Conservation (phyloP, 2,113 vertebrate species). For the Bubo bubo region DNA sequence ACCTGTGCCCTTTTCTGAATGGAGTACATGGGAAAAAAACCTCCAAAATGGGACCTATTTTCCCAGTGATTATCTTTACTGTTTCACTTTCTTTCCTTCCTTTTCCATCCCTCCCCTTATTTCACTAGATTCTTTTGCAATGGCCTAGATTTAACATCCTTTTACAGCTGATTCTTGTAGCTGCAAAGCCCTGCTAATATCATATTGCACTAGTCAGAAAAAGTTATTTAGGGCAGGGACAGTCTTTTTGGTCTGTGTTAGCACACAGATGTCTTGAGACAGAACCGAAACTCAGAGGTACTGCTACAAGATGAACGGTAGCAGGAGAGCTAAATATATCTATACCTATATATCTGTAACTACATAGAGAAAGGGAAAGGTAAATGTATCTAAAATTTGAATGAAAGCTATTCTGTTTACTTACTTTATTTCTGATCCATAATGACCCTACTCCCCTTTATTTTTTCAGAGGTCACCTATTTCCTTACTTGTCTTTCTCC, state of each 20-base stretch:
- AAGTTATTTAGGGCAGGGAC: slow-evolving; percentile 46
- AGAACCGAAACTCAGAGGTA: neutral
- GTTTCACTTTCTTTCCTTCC: neutral
- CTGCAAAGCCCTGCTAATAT: slow-evolving; percentile 35
- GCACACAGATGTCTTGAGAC: neutral
- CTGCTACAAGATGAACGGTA: neutral
- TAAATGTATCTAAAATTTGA: neutral
- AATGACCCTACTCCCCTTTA: neutral
- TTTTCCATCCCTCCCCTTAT: neutral
- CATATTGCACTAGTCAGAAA: neutral
- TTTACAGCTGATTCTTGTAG: slow-evolving; percentile 13
- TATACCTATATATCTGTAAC: neutral
- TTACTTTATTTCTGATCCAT: neutral
- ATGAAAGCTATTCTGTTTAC: neutral
- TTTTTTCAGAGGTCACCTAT: neutral
- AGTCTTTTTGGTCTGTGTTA: neutral
- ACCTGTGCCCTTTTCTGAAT: neutral
- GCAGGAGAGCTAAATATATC: neutral
- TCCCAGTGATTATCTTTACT: neutral
- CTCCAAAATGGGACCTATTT: slow-evolving; percentile 37
- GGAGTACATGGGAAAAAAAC: neutral
- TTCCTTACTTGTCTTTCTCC: neutral
- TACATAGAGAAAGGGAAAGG: neutral
- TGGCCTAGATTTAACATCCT: slow-evolving; percentile 56
- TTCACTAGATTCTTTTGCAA: slow-evolving; percentile 22